Conservation (phyloP, 2,888 invertebrate genomes). For the Scaptomyza reducta region DNA sequence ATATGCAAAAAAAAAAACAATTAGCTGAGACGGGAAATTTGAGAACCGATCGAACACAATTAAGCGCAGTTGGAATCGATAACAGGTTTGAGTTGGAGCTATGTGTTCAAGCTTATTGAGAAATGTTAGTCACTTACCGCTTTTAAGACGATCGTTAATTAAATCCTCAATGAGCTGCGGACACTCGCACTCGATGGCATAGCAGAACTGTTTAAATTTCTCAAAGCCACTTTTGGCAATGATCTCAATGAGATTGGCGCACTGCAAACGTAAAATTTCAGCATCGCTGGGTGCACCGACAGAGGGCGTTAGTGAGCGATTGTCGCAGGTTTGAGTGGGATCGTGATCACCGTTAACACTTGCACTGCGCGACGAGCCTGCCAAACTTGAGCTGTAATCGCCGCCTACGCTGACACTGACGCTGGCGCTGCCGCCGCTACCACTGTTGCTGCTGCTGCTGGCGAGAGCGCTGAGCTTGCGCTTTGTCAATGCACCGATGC, state of each 20-base stretch:
- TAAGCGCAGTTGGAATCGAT: constrained; percentile 68
- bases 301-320: constrained; percentile 82
- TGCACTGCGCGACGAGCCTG: constrained; percentile 78
- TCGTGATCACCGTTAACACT: constrained; percentile 82
- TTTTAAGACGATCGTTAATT: constrained; percentile 86
- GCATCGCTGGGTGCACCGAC: constrained; percentile 76
- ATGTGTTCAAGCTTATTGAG: neutral
- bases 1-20: constrained; percentile 46
- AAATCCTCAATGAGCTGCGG: constrained; percentile 87
- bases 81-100: constrained; percentile 41
- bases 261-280: constrained; percentile 84
- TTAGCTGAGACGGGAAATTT: constrained; percentile 60
- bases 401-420: constrained; percentile 47
- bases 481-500: constrained; percentile 70
- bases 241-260: constrained; percentile 87
- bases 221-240: constrained; percentile 87
- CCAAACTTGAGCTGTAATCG: constrained; percentile 65
- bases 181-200: constrained; percentile 87
- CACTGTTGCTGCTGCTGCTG: constrained; percentile 72
- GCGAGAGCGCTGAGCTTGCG: constrained; percentile 80
- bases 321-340: constrained; percentile 78
- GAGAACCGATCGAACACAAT: constrained; percentile 62
- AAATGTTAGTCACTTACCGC: constrained; percentile 79
- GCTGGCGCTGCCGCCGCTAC: constrained; percentile 56
- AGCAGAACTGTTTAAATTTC: constrained; percentile 87